phyloP scores from a whole-genome alignment of 2,888 invertebrate genomes.

The Dolichomitus sp. region DNA sequence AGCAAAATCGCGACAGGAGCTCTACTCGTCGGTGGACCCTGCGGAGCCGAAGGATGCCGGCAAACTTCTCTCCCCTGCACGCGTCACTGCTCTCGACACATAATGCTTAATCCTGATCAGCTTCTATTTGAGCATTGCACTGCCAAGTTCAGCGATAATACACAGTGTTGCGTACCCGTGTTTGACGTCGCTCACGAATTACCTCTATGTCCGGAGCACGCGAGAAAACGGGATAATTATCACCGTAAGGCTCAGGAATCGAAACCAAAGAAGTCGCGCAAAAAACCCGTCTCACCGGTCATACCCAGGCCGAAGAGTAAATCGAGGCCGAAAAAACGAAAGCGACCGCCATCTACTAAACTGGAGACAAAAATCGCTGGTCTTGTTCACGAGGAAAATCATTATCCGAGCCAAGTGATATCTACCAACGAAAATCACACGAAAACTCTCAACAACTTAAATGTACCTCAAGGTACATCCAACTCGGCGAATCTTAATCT shows the following conservation, averaged over 20 bases:
- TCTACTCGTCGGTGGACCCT: constrained; percentile 80
- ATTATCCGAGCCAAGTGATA: constrained; percentile 69
- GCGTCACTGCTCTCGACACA: constrained; percentile 94
- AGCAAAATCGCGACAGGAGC: constrained; percentile 77
- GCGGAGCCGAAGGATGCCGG: constrained; percentile 83
- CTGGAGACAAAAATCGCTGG: constrained; percentile 74
- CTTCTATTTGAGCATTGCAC: constrained; percentile 93
- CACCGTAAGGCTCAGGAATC: constrained; percentile 92
- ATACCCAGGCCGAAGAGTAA: constrained; percentile 86
- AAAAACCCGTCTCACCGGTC: constrained; percentile 88
- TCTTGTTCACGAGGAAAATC: constrained; percentile 73
- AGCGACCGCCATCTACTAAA: constrained; percentile 79
- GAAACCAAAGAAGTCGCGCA: constrained; percentile 91
- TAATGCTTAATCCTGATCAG: constrained; percentile 95
- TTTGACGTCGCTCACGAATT: constrained; percentile 93
- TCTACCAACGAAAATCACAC: constrained; percentile 68
- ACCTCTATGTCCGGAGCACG: constrained; percentile 95
- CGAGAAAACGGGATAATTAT: constrained; percentile 94
- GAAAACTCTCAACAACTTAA: constrained; percentile 83
- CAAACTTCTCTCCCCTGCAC: constrained; percentile 91
- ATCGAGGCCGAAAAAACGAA: constrained; percentile 83
- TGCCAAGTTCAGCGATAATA: constrained; percentile 93
- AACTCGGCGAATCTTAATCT: constrained; percentile 79
- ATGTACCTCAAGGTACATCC: constrained; percentile 77
- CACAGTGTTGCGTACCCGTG: constrained; percentile 93